Evolutionary conservation across 2,113 vertebrate species (phyloP), one percentile per base, ranked within the genome.

Genomic region (Aegotheles bennettii): DNA sequence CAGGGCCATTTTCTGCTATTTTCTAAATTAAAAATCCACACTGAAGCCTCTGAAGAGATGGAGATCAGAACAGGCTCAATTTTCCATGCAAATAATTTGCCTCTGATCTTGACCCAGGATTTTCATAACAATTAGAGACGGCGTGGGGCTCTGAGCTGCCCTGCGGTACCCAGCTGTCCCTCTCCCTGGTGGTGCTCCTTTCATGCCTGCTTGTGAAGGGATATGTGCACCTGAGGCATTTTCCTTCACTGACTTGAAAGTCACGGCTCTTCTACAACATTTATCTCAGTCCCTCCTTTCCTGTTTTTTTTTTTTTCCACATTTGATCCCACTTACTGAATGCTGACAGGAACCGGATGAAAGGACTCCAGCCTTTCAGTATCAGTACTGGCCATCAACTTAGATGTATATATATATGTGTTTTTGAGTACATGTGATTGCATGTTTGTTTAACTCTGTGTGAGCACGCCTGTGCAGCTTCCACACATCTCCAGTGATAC

Each of bases 21-120:
- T 97, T 68, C 86, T 92, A 61, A 92, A 95, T 95, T 96, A 89
- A 93, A 90, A 93, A 77, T 25, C 82, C 86, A 74, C 71, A 35
- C 50, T 43, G 64, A 93, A 90, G 88, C 85, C 57, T 81, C 93
- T 95, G 79, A 93, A 96, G 89, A 95, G 87, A 60, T 13, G 61
- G 91, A 67, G 73, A 97, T 88, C 93, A 83, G 81, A 93, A 79
- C 54, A 59, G 56, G 65, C 88, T 91, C 84, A 19, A 69, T 93
- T 79, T 85, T 65, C 91, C 60, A 76, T 94, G 79, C 84, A 90
- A 95, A 94, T 94, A 40, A 83, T 68, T 69, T 65, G 65, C 73
- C 74, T 96, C 87, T 96, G 90, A 95, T 94, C 71, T 64, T 83
- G 91, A 61, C 88, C 48, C 50, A 64, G 67, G 71, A 88, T 94